Conservation (phyloP, 2,797 vertebrate genomes). For the Pipistrellus nathusii region DNA sequence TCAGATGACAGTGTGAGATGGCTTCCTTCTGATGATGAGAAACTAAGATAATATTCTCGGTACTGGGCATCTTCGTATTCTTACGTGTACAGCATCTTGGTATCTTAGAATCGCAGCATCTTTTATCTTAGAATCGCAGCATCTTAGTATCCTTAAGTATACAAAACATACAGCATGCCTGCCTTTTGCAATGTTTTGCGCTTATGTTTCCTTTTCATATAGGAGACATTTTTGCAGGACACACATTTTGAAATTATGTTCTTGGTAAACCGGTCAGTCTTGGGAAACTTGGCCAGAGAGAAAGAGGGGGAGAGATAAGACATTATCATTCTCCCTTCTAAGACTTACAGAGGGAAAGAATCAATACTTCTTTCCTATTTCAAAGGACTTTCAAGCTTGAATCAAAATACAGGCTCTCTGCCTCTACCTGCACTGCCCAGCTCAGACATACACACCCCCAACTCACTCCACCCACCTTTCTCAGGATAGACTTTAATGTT, state of each 20-base stretch:
- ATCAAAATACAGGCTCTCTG: neutral
- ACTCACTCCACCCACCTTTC: neutral
- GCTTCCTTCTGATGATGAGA: neutral
- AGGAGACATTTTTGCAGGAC: neutral
- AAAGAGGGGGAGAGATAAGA: neutral
- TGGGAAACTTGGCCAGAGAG: neutral
- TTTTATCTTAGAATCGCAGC: neutral
- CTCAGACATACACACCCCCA: neutral
- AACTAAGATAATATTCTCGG: neutral
- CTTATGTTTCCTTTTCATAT: neutral
- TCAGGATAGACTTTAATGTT: neutral
- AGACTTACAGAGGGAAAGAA: neutral
- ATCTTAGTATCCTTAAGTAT: neutral
- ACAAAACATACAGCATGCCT: neutral
- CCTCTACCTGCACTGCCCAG: neutral
- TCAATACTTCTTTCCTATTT: constrained; percentile 31
- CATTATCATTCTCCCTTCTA: neutral
- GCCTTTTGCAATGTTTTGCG: neutral
- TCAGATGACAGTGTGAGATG: neutral
- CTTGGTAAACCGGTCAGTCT: neutral
- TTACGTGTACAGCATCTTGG: neutral
- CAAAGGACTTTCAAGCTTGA: constrained; percentile 50
- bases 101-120: neutral
- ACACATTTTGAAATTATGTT: neutral
- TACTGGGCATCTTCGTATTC: neutral